These are phyloP conservation scores for Dasyornis broadbenti DNA, from an alignment of 2,113 vertebrate species.

Conservation along the genomic window DNA sequence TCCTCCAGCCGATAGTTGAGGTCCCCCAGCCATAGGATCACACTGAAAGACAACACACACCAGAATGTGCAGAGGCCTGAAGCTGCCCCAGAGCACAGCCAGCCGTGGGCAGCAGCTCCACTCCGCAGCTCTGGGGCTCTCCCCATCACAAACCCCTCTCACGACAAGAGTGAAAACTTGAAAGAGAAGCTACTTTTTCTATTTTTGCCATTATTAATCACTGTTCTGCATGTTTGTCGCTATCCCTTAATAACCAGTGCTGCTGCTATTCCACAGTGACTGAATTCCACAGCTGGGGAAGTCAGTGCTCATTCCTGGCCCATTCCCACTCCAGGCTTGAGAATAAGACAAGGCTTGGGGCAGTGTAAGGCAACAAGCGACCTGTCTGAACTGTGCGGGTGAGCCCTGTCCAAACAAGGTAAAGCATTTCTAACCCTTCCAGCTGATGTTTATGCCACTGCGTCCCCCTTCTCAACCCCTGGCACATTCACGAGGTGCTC, in stretches of 20 bases:
- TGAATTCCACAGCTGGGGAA: background rate
- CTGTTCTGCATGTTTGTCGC: background rate
- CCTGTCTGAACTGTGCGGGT: background rate
- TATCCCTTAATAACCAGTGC: background rate
- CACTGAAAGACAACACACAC: slow-evolving; percentile 63
- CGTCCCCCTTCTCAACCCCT: background rate
- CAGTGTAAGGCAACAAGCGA: background rate
- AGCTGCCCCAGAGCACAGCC: background rate
- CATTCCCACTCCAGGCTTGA: background rate
- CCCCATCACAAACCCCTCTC: background rate
- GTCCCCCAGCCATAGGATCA: slow-evolving; percentile 92
- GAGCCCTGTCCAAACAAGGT: background rate
- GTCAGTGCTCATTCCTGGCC: background rate
- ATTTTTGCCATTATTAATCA: background rate
- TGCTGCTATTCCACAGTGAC: background rate
- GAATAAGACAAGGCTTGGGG: background rate
- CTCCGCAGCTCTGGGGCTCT: background rate
- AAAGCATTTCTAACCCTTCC: background rate
- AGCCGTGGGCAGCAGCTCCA: background rate
- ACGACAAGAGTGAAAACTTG: background rate
- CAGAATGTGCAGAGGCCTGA: background rate
- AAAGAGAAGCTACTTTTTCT: background rate
- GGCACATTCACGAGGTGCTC: background rate
- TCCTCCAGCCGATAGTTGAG: slow-evolving; percentile 95
- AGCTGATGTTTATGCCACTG: accelerated